Evolutionary conservation across 1,140 invertebrate genomes (phyloP), one percentile per base, ranked within the genome.

Genomic region (Homarus americanus): DNA sequence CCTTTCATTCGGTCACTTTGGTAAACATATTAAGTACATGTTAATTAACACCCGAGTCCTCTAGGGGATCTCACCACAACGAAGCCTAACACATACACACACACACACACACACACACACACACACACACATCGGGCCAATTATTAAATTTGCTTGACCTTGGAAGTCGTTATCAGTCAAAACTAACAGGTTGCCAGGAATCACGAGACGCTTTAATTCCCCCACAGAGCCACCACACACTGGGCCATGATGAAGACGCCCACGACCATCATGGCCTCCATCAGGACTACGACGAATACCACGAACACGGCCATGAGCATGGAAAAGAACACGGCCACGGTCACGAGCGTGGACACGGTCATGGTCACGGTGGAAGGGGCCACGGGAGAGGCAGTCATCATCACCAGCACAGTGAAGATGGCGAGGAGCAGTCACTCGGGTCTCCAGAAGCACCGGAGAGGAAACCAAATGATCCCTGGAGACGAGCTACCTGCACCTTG

Each of bases 321-420:
- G 82, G 49, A n/a, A n/a, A n/a, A n/a, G n/a, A n/a, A n/a, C 41
- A 58, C 79, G 41, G 53, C n/a, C 36, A 83, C 32, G 41, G 53
- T 28, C 80, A 82, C 79, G 41, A 66, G 1, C 49, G 66, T 17
- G 80, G 24, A 32, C 75, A 41, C 34, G 34, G 10, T 7, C 34
- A 78, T 3, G 38, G 32, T 15, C 36, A 41, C 75, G 12, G 32
- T 15, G 36, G 41, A 4, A n/a, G 38, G 15, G 75, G 32, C 2
- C 36, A n/a, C 75, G 40, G 28, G 15, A 32, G 38, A 5, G 24
- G 24, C 66, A 4, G 66, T 28, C n/a, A n/a, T n/a, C n/a, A n/a
- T 20, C 76, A 78, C 32, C 36, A 41, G 36, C 75, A 78, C 17
- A n/a, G 0, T 15, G 75, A 78, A 4, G n/a, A 75, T 17, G 34